Evolutionary conservation across 2,113 vertebrate genomes (phyloP).

Genomic region (Scomber colias): DNA sequence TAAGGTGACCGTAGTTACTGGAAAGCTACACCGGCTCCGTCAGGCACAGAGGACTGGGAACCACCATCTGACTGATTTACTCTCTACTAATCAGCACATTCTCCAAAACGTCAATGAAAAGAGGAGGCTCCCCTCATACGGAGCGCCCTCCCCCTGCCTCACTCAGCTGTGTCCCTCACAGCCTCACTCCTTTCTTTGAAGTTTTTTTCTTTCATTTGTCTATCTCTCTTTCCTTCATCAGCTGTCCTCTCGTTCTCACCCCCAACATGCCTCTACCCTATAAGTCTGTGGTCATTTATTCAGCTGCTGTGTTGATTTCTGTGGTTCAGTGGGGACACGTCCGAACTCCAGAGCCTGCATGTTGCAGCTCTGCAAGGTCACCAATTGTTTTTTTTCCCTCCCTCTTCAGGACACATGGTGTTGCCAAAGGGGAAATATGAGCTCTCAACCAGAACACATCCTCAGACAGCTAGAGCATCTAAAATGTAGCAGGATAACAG

Average conservation of each 20-base stretch:
- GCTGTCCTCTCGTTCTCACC: constrained; percentile 19
- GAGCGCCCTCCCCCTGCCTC: constrained; percentile 47
- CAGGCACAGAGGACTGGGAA: constrained; percentile 33
- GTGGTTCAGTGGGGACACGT: constrained; percentile 58
- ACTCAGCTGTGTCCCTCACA: constrained; percentile 49
- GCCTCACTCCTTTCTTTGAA: constrained; percentile 47
- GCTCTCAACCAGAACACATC: constrained; percentile 54
- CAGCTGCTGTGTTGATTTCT: constrained; percentile 71
- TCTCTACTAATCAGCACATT: constrained; percentile 76
- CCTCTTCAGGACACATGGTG: constrained; percentile 62
- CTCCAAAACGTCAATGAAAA: constrained; percentile 74
- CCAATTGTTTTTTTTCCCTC: constrained; percentile 33
- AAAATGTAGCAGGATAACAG: constrained; percentile 42
- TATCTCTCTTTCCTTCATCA: constrained; percentile 8
- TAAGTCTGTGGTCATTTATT: constrained; percentile 66
- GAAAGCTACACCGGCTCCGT: constrained; percentile 28
- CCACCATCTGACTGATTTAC: constrained; percentile 67
- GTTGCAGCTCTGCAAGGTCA: constrained; percentile 78
- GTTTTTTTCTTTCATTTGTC: constrained; percentile 34
- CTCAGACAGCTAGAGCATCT: constrained; percentile 38
- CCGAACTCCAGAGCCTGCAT: constrained; percentile 26
- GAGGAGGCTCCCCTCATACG: constrained; percentile 55
- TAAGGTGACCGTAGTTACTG: constrained; percentile 23
- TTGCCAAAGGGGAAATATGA: constrained; percentile 56
- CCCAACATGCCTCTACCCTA: constrained; percentile 20